These are phyloP conservation scores for Petromus typicus DNA, from an alignment of 2,113 vertebrate species.

Conservation along the genomic window DNA sequence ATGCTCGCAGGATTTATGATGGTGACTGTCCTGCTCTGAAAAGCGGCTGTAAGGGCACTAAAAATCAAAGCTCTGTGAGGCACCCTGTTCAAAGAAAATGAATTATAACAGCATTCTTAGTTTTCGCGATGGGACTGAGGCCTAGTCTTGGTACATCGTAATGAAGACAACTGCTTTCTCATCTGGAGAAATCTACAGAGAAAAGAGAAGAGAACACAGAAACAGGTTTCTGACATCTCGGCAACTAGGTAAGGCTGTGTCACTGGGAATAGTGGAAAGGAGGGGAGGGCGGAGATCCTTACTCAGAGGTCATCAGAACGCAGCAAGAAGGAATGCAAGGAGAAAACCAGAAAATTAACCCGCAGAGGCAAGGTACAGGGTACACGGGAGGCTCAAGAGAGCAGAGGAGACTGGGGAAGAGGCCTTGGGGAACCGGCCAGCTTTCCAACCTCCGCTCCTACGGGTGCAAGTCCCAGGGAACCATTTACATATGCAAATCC, in stretches of 20 bases:
- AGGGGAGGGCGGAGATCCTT: neutral
- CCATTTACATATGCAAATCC: neutral
- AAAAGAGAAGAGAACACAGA: neutral
- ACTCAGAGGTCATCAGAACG: conserved; percentile 60
- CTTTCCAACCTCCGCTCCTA: neutral
- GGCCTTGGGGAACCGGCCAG: conserved; percentile 37
- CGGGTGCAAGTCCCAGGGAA: neutral
- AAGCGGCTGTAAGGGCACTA: neutral
- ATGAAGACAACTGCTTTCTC: conserved; percentile 5
- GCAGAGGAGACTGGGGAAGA: neutral
- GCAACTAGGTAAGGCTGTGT: conserved; percentile 9
- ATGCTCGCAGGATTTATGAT: neutral
- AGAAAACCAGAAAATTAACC: neutral
- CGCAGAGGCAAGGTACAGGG: neutral
- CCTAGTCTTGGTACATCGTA: conserved; percentile 52
- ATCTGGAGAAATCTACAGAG: conserved; percentile 27
- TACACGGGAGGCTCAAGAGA: neutral
- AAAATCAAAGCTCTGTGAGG: conserved; percentile 18
- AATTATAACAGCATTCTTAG: conserved; percentile 35
- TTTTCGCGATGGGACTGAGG: conserved; percentile 47
- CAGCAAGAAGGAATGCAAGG: neutral
- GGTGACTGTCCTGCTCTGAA: neutral
- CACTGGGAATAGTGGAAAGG: neutral
- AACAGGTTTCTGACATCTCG: conserved; percentile 24
- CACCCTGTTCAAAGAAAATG: conserved; percentile 2